Evolutionary conservation across 2,888 invertebrate genomes (phyloP).

Genomic region (Rhingia rostrata): DNA sequence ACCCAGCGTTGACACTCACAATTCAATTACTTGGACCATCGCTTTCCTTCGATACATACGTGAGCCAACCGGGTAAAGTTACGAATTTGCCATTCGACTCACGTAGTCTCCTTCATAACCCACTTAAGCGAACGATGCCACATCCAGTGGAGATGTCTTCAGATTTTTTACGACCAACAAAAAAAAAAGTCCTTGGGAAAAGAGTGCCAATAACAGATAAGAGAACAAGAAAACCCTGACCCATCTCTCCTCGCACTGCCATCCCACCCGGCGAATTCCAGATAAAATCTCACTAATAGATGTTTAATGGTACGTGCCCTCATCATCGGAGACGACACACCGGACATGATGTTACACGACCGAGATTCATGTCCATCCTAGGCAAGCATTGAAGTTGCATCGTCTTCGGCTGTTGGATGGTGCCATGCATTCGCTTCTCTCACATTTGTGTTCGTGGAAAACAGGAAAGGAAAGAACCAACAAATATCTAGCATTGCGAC

Average conservation of each 20-base stretch:
- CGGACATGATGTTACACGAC: slow-evolving; percentile 47
- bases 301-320: slow-evolving; percentile 72
- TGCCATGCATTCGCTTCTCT: slow-evolving; percentile 2
- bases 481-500: slow-evolving; percentile 55
- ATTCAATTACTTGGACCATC: slow-evolving; percentile 71
- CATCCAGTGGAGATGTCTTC: slow-evolving; percentile 53
- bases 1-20: slow-evolving; percentile 59
- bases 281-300: slow-evolving; percentile 72
- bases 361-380: slow-evolving; percentile 61
- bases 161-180: slow-evolving; percentile 57
- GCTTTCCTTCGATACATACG: slow-evolving; percentile 18
- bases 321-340: slow-evolving; percentile 39
- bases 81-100: slow-evolving; percentile 46
- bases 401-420: neutral
- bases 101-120: slow-evolving; percentile 70
- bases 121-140: slow-evolving; percentile 68
- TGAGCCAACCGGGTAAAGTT: neutral
- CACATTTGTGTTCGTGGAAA: slow-evolving; percentile 52
- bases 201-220: slow-evolving; percentile 32
- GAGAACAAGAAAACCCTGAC: neutral
- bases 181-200: slow-evolving; percentile 20
- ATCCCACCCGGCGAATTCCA: slow-evolving; percentile 20
- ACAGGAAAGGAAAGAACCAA: slow-evolving; percentile 12
- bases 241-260: neutral
- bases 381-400: slow-evolving; percentile 12